Evolutionary conservation across 2,888 invertebrate genomes (phyloP).

Genomic region (Diarsia rubi): DNA sequence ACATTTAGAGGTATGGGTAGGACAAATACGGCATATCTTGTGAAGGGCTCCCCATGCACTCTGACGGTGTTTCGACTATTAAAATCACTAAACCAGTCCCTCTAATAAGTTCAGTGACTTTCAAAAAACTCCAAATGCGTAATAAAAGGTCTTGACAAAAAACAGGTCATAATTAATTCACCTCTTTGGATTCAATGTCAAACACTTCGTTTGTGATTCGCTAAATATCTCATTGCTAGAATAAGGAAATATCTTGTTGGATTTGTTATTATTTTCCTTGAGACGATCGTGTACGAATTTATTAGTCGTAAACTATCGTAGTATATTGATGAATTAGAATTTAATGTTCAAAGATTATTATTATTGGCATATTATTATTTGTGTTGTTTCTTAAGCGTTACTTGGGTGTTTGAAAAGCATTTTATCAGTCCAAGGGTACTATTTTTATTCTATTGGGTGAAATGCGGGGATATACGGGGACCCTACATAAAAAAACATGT

Average conservation of each 20-base stretch:
- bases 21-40: not conserved
- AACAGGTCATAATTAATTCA: not conserved
- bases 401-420: not conserved
- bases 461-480: too few relatives aligned
- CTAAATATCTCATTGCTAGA: conserved; percentile 30
- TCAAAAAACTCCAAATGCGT: not conserved
- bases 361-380: not conserved
- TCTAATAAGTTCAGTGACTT: not conserved
- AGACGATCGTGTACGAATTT: not conserved
- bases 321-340: not conserved
- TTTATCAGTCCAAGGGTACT: not conserved
- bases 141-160: not conserved
- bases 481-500: too few relatives aligned
- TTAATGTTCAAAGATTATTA: not conserved
- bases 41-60: not conserved
- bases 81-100: not conserved
- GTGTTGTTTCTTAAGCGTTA: not conserved
- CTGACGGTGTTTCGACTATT: not conserved
- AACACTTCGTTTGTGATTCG: not conserved
- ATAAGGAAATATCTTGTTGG: conserved; percentile 31
- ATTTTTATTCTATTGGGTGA: too few relatives aligned
- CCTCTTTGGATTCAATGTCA: conserved; percentile 13
- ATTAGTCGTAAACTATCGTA: too few relatives aligned
- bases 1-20: too few relatives aligned
- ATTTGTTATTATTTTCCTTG: conserved; percentile 22